Evolutionary conservation across 2,797 vertebrate genomes (phyloP), one percentile per base, ranked within the genome.

Genomic region (Serranus cabrilla): DNA sequence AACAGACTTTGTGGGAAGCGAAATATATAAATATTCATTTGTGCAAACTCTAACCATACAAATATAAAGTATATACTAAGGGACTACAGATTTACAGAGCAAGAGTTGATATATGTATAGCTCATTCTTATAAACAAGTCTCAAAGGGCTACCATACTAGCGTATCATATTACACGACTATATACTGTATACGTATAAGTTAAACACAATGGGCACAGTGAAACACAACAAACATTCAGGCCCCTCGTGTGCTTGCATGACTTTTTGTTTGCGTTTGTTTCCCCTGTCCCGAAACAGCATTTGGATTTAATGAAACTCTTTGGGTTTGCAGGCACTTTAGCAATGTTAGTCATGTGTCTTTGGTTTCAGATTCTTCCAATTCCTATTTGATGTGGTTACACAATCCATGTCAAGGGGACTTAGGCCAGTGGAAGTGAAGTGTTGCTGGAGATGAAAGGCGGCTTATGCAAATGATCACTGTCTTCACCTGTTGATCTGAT

Each of bases 311-410:
- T 84, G 64, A 80, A 84, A 81, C 58, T 75, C 40, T 55, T 79
- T 67, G 76, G 63, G 76, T 83, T 84, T 74, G 58, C 52, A 86
- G 67, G 74, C 14, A 74, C 78, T 91, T 84, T 7, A 81, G 68
- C 70, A 81, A 88, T 91, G 85, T 87, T 78, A 55, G 88, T 91
- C 89, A 89, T 90, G 83, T 90, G 87, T 80, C 78, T 87, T 83
- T 87, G 81, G 82, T 88, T 92, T 87, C 64, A 86, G 81, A 92
- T 93, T 89, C 84, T 49, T 85, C 67, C 78, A 87, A 82, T 90
- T 90, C 84, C 76, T 84, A 40, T 92, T 93, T 91, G 76, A 88
- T 91, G 85, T 88, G 78, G 84, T 89, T 89, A 82, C 63, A 79
- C 77, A 90, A 87, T 86, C 68, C 64, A 49, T 82, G 84, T 92